A percentile compares a stretch with the other conserved stretches of the same genome.
These are phyloP conservation scores for Maniola hyperantus DNA, from an alignment of 2,888 invertebrate species.

Conservation along the genomic window DNA sequence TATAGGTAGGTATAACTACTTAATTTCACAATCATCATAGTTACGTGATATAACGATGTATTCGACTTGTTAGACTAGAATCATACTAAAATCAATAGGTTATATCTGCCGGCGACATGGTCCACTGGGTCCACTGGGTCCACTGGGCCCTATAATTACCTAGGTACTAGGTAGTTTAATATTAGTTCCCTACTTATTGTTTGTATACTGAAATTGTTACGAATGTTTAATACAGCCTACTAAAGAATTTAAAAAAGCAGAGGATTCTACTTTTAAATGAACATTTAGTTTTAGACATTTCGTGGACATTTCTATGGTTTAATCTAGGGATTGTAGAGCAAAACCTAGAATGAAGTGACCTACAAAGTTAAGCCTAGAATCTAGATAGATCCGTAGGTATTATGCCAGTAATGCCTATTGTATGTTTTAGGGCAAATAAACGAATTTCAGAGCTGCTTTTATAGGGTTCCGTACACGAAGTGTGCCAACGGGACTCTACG, in stretches of 20 bases:
- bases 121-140: no score
- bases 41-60: constrained; percentile 6
- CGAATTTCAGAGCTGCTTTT: not conserved
- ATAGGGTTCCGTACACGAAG: no score
- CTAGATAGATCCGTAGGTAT: constrained; percentile 2
- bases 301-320: constrained; percentile 17
- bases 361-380: constrained; percentile 15
- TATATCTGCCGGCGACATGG: not conserved
- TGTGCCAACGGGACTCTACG: no score
- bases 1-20: not conserved
- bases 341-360: constrained; percentile 21
- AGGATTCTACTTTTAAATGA: not conserved
- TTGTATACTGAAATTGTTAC: not conserved
- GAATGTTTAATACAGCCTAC: no score
- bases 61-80: not conserved
- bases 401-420: not conserved
- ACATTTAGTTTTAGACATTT: constrained; percentile 14
- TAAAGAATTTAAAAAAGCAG: no score
- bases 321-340: constrained; percentile 24
- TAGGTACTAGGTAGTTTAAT: not conserved
- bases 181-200: not conserved
- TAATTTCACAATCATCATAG: not conserved
- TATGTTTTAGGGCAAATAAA: not conserved
- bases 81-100: not conserved
- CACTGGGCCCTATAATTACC: not conserved